Evolutionary conservation across 1,140 invertebrate species (phyloP).

Genomic region (Lepidostoma basale): DNA sequence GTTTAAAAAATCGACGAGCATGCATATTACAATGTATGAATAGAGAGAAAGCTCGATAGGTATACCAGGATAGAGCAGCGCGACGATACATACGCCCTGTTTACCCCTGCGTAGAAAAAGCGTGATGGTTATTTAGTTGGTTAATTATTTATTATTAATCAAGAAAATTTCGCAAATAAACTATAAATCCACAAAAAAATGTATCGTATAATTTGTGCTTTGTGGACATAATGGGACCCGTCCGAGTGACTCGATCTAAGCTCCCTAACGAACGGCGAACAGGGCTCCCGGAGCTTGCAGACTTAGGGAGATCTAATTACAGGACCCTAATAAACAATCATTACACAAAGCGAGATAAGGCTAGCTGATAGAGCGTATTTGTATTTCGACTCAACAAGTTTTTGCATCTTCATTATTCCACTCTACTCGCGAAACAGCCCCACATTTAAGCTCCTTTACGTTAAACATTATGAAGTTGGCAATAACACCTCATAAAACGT

Average conservation of each 20-base stretch:
- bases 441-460: constrained; percentile 31
- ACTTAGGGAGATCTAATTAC: constrained; percentile 20
- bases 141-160: no score
- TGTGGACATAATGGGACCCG: no score
- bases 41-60: no score
- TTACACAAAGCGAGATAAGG: constrained; percentile 21
- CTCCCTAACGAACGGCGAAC: neutral
- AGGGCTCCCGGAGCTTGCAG: neutral
- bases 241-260: neutral
- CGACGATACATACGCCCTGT: no score
- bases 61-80: no score
- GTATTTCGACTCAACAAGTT: constrained; percentile 15
- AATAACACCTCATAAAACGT: constrained; percentile 43
- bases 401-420: neutral
- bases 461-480: constrained; percentile 41
- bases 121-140: no score
- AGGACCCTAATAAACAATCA: constrained; percentile 29
- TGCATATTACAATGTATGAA: no score
- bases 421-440: constrained; percentile 1
- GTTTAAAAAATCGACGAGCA: no score
- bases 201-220: no score
- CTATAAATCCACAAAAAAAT: no score
- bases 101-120: no score
- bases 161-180: no score
- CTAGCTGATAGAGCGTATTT: constrained; percentile 8